Evolutionary conservation across 2,797 vertebrate genomes (phyloP), one percentile per base, ranked within the genome.

Genomic region (Silurus lanzhouensis): DNA sequence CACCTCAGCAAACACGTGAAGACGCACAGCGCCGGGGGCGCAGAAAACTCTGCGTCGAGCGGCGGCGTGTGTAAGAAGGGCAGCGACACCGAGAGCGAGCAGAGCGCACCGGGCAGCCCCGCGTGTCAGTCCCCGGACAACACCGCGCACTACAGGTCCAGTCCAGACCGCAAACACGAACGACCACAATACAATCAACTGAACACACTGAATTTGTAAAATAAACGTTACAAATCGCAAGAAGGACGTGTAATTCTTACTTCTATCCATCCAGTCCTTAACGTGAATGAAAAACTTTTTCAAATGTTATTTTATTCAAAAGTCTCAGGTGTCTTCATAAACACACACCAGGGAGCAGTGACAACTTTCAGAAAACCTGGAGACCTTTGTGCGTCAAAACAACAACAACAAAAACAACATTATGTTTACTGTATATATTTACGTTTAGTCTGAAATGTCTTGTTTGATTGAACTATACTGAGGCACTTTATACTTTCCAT

Each of bases 41-140:
- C 94, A 0, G 91, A 92, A 9, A 91, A 90, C 2, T 89, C 93
- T 6, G 89, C 95, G 22, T 86, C 94, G 22, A 91, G 91, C 1
- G 91, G 96, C 84, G 74, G 91, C 81, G 91, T 93, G 70, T 93
- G 94, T 14, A 97, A 97, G 91, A 96, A 95, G 83, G 93, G 94
- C 90, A 97, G 96, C 90, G 97, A 98, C 93, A 97, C 96, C 90
- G 97, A 98, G 92, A 97, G 96, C 87, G 96, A 96, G 90, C 96
- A 94, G 88, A 97, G 97, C 86, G 92, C 90, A 1, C 92, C 96
- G 5, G 95, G 95, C 27, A 97, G 97, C 85, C 96, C 97, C 0
- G 87, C 95, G 83, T 96, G 95, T 84, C 96, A 94, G 86, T 96
- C 97, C 20, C 96, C 97, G 3, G 95, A 95, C 90, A 91, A 76